These are phyloP conservation scores for Emydoidea blandingii DNA, from an alignment of 2,797 vertebrate species.

Conservation along the genomic window DNA sequence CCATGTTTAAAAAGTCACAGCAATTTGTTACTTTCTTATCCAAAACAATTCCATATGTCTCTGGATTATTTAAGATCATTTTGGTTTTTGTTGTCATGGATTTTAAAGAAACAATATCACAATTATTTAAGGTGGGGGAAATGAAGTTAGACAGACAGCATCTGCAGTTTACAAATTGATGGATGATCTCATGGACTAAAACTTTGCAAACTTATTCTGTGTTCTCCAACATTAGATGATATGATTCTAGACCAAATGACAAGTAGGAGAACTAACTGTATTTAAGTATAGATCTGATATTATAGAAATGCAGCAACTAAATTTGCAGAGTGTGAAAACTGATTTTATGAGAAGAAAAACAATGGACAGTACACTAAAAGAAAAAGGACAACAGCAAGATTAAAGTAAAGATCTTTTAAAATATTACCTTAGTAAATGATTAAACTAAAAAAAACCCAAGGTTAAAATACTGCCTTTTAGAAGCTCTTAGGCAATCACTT, in stretches of 20 bases:
- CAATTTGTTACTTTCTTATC: conserved; percentile 57
- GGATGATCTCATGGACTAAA: conserved; percentile 64
- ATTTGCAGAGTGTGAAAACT: conserved; percentile 15
- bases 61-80: conserved; percentile 55
- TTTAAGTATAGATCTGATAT: background rate
- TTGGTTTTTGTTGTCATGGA: conserved; percentile 67
- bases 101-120: conserved; percentile 61
- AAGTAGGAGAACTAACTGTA: conserved; percentile 42
- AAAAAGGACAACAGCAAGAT: conserved; percentile 21
- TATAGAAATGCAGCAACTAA: conserved; percentile 9
- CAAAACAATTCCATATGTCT: conserved; percentile 68
- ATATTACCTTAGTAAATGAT: conserved; percentile 19
- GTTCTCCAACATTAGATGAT: conserved; percentile 39
- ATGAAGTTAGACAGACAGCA: conserved; percentile 47
- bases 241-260: conserved; percentile 32
- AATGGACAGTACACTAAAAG: background rate
- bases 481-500: conserved; percentile 14
- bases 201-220: conserved; percentile 40
- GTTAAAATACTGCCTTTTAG: conserved; percentile 37
- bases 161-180: conserved; percentile 28
- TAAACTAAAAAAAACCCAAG: conserved; percentile 15
- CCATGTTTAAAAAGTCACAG: conserved; percentile 59
- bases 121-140: conserved; percentile 40
- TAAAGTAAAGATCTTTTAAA: conserved; percentile 31
- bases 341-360: conserved; percentile 16